phyloP scores from a whole-genome alignment of 1,140 invertebrate species.

The Danaus plexippus region DNA sequence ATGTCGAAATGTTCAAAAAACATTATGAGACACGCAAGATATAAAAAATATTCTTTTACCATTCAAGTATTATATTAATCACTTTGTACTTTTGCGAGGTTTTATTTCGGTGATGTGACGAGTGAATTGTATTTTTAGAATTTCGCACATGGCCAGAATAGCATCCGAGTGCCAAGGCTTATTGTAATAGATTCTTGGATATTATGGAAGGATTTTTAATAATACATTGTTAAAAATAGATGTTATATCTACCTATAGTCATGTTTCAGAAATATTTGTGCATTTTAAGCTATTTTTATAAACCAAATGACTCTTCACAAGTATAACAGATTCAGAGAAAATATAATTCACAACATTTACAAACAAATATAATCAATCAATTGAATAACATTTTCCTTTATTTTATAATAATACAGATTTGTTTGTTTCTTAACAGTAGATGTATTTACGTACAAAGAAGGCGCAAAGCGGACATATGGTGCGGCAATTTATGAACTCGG shows the following conservation, averaged over 20 bases:
- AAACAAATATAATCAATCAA: too few species aligned
- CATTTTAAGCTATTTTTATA: too few species aligned
- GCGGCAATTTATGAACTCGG: slow-evolving; percentile 67
- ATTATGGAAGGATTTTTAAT: too few species aligned
- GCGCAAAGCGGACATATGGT: slow-evolving; percentile 67
- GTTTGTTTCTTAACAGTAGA: slow-evolving; percentile 53
- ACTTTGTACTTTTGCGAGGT: slow-evolving; percentile 27
- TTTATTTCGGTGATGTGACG: slow-evolving; percentile 36
- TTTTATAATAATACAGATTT: too few species aligned
- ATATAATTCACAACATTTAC: too few species aligned
- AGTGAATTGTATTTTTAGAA: slow-evolving; percentile 39
- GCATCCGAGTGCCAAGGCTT: slow-evolving; percentile 22
- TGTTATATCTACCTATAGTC: too few species aligned
- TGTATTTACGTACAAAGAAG: slow-evolving; percentile 70
- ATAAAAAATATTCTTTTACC: slow-evolving; percentile 4
- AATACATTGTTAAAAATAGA: too few species aligned
- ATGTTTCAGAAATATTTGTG: too few species aligned
- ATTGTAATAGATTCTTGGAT: slow-evolving; percentile 12
- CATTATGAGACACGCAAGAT: not conserved
- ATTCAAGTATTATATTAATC: slow-evolving; percentile 21
- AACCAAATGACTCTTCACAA: too few species aligned
- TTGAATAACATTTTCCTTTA: too few species aligned
- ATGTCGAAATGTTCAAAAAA: not conserved
- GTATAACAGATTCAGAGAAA: too few species aligned
- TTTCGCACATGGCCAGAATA: slow-evolving; percentile 40